Evolutionary conservation across 2,888 invertebrate species (phyloP).

Genomic region (Dioctria rufipes): DNA sequence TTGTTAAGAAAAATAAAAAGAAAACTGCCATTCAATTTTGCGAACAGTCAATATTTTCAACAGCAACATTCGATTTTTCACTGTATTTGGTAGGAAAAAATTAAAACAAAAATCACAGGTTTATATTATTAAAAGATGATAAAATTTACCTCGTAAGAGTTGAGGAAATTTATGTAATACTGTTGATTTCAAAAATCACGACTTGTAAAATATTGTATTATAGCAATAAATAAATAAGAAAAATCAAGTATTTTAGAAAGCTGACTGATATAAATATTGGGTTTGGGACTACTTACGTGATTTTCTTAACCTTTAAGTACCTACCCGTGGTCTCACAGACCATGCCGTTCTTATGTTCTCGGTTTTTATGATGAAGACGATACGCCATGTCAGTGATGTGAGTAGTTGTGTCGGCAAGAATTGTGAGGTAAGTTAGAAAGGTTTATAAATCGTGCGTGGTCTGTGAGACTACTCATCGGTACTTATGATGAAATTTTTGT

Average conservation of each 20-base stretch:
- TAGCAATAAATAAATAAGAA: conserved; percentile 45
- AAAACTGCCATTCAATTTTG: conserved; percentile 31
- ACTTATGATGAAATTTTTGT: too few species aligned
- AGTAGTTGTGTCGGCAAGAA: too few species aligned
- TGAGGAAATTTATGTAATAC: conserved; percentile 18
- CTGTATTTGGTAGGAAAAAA: conserved; percentile 4
- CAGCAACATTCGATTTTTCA: neutral
- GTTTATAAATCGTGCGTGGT: too few species aligned
- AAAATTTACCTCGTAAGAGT: conserved; percentile 33
- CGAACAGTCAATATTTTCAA: neutral
- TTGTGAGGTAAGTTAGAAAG: too few species aligned
- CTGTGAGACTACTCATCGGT: too few species aligned
- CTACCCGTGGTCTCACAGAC: too few species aligned
- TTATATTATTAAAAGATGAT: neutral
- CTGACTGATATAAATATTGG: too few species aligned
- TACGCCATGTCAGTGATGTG: too few species aligned
- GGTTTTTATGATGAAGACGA: too few species aligned
- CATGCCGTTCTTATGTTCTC: too few species aligned
- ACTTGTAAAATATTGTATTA: conserved; percentile 49
- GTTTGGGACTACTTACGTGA: too few species aligned
- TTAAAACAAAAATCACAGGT: conserved; percentile 25
- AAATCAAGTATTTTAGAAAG: neutral
- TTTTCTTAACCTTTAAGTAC: too few species aligned
- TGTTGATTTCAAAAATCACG: conserved; percentile 39
- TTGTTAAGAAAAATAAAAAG: neutral